Base-by-base conservation (phyloP, 2,113 vertebrate genomes). In the Zapornia atra region DNA sequence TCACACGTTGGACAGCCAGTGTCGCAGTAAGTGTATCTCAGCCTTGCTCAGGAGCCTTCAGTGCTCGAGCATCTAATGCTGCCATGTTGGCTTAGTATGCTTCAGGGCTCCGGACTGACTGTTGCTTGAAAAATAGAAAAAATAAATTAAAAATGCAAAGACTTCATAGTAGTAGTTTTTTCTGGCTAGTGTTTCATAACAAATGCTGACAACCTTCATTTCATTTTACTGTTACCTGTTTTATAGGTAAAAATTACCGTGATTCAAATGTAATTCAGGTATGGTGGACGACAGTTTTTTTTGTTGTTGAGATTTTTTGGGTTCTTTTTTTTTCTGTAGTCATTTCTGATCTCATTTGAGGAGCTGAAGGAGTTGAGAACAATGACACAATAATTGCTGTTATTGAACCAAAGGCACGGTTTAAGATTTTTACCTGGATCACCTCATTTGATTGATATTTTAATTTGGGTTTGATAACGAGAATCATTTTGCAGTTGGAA, bases 371-470 rank as follows among this genome's bases (percentile, higher is more conserved):
- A 93, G 40, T 85, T 54, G 73, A 38, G 33, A 93, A 88, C 31
- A 57, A 59, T 69, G 88, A 86, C 84, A 82, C 50, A 42, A 15
- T 95, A 51, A 86, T 92, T 94, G 93, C 78, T 85, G 60, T 54
- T 86, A 61, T 79, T 76, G 89, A 96, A 91, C 86, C 57, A 9
- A 61, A 68, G 66, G 79, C 60, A 54, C 69, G 36, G 75, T 84
- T 82, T 87, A 78, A 96, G 90, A 88, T 71, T 97, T 93, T 76
- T 94, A 94, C 76, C 65, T 70, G 92, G 56, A 90, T 93, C 54
- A 25, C 85, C 96, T 82, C 77, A 13, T 91, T 82, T 94, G 83
- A 75, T 57, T 86, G 94, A 90, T 73, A 66, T 90, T 94, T 96
- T 96, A 90, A 81, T 95, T 91, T 90, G 28, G 25, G 13, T 2